Conservation (phyloP, 2,113 vertebrate genomes). For the Poeciliopsis prolifica region DNA sequence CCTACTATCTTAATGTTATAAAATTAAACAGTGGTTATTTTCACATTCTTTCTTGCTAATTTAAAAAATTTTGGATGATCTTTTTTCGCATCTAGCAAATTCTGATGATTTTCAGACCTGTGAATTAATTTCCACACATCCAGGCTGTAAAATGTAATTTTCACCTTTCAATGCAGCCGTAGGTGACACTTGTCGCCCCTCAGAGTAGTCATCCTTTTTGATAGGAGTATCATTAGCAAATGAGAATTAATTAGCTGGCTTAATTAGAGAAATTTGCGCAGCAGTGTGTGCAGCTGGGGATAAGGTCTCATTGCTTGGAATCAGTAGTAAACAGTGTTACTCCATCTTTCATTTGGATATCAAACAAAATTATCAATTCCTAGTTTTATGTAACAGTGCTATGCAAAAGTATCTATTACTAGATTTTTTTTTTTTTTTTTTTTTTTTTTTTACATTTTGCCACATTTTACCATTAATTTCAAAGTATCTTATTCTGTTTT, state of each 20-base stretch:
- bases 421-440: neutral
- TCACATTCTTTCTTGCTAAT: neutral
- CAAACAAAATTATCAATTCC: neutral
- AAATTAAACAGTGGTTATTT: slow-evolving; percentile 13
- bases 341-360: neutral
- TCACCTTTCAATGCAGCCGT: slow-evolving; percentile 35
- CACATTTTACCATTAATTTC: neutral
- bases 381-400: neutral
- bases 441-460: neutral
- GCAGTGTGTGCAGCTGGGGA: slow-evolving; percentile 19
- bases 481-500: neutral
- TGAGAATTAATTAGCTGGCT: slow-evolving; percentile 74
- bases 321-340: neutral
- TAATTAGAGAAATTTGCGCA: slow-evolving; percentile 60
- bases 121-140: slow-evolving; percentile 64
- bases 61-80: slow-evolving; percentile 1
- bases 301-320: neutral
- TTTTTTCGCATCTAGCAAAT: slow-evolving; percentile 19
- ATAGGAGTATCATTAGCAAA: slow-evolving; percentile 66
- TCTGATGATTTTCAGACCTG: slow-evolving; percentile 49
- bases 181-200: slow-evolving; percentile 36
- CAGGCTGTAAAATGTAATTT: slow-evolving; percentile 59
- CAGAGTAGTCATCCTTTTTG: slow-evolving; percentile 53
- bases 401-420: too few relatives aligned
- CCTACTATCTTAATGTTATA: slow-evolving; percentile 31